phyloP scores from a whole-genome alignment of 2,888 invertebrate species.

The Listrodromus nycthemerus region DNA sequence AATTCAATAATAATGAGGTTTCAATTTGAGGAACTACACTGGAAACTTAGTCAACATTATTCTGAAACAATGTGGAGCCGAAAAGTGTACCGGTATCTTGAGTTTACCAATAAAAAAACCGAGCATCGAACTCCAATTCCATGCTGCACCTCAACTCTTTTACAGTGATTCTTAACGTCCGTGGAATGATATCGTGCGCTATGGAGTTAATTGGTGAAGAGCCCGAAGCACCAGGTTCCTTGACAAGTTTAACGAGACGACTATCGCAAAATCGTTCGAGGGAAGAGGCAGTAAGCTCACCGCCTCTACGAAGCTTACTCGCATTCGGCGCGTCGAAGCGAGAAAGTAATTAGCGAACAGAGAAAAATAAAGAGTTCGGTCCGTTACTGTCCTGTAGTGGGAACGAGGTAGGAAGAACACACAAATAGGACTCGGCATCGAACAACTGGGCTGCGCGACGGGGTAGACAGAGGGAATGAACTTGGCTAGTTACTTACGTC shows the following conservation, averaged over 20 bases:
- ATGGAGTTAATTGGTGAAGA: conserved; percentile 44
- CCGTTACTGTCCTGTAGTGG: conserved; percentile 13
- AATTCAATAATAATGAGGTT: too few relatives aligned
- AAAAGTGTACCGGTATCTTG: too few relatives aligned
- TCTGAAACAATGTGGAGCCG: too few relatives aligned
- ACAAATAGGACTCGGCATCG: conserved; percentile 4
- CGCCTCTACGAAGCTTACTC: conserved; percentile 33
- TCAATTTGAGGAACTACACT: too few relatives aligned
- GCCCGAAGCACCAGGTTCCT: background rate
- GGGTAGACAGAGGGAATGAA: conserved; percentile 11
- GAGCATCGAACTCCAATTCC: background rate
- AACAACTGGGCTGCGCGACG: background rate
- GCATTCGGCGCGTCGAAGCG: conserved; percentile 42
- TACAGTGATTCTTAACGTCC: background rate
- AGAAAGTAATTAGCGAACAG: conserved; percentile 57
- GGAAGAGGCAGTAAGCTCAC: background rate
- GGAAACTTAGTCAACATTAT: too few relatives aligned
- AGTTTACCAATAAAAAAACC: background rate
- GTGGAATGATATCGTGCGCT: background rate
- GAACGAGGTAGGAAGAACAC: conserved; percentile 43
- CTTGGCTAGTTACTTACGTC: conserved; percentile 27
- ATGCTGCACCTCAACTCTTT: background rate
- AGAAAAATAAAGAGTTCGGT: conserved; percentile 45
- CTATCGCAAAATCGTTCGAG: background rate
- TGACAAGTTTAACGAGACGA: background rate